Evolutionary conservation across 2,797 vertebrate species (phyloP).

Genomic region (Tenualosa ilisha): DNA sequence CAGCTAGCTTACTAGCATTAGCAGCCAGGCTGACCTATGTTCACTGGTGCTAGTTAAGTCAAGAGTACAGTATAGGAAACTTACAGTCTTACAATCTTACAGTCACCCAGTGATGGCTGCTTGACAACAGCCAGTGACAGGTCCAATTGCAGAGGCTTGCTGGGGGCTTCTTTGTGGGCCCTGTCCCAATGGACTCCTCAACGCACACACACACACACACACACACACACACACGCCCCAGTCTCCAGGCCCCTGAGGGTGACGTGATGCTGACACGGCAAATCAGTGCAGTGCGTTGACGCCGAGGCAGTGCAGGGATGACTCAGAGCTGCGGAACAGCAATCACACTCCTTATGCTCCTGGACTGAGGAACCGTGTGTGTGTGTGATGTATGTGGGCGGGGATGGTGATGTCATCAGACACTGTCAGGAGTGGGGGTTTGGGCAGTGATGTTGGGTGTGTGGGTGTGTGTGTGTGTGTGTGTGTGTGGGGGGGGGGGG

Average conservation of each 20-base stretch:
- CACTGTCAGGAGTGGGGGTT: not conserved
- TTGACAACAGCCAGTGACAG: not conserved
- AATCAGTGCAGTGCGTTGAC: not conserved
- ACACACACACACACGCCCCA: not conserved
- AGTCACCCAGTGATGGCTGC: not conserved
- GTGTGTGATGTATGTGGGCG: not conserved
- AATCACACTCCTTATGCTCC: not conserved
- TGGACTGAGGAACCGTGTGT: not conserved
- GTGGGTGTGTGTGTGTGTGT: too few relatives aligned
- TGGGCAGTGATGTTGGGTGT: not conserved
- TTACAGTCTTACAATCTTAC: not conserved
- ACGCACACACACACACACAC: not conserved
- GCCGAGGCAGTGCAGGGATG: not conserved
- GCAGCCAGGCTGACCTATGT: too few relatives aligned
- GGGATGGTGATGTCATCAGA: not conserved
- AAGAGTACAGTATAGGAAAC: not conserved
- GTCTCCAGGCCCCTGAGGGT: not conserved
- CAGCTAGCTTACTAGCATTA: too few relatives aligned
- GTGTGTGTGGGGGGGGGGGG: not conserved
- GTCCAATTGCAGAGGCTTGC: not conserved
- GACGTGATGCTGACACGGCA: constrained; percentile 14
- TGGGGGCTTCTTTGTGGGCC: not conserved
- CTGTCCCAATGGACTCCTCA: not conserved
- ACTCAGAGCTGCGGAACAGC: not conserved
- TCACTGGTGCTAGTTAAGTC: not conserved